A percentile compares a stretch with the other conserved stretches of the same genome.
Evolutionary conservation across 2,113 vertebrate genomes (phyloP).

Genomic region (Odontesthes bonariensis): DNA sequence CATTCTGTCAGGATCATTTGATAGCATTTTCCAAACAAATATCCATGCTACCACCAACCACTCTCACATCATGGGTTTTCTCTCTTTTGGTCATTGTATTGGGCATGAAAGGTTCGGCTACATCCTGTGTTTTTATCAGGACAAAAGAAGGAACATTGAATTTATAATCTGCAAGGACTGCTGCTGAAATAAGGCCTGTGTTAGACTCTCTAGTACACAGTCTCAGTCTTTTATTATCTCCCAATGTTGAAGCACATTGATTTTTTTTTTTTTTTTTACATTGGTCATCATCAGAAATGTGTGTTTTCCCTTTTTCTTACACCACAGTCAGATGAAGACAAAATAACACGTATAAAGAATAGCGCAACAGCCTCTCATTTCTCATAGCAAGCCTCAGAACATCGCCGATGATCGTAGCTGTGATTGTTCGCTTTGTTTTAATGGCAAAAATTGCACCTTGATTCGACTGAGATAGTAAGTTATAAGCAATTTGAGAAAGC

Average conservation of each 20-base stretch:
- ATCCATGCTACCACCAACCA: slow-evolving; percentile 31
- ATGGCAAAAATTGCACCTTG: not conserved
- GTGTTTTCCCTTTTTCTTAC: not conserved
- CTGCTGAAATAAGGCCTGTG: slow-evolving; percentile 46
- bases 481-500: slow-evolving; percentile 56
- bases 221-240: slow-evolving; percentile 27
- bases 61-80: slow-evolving; percentile 35
- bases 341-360: not conserved
- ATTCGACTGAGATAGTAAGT: slow-evolving; percentile 18
- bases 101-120: slow-evolving; percentile 27
- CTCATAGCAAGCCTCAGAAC: slow-evolving; percentile 27
- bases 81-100: slow-evolving; percentile 24
- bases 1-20: slow-evolving; percentile 28
- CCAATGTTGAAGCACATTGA: not conserved
- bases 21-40: slow-evolving; percentile 32
- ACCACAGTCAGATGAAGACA: not conserved
- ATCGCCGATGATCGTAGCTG: slow-evolving; percentile 35
- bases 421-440: slow-evolving; percentile 26
- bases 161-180: slow-evolving; percentile 20
- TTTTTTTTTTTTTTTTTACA: slow-evolving; percentile 16
- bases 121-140: slow-evolving; percentile 26
- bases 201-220: slow-evolving; percentile 2
- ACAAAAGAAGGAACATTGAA: slow-evolving; percentile 30
- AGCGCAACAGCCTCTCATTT: slow-evolving; percentile 26
- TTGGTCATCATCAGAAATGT: not conserved